phyloP scores from a whole-genome alignment of 1,140 invertebrate species.

The Leguminivora glycinivorella region DNA sequence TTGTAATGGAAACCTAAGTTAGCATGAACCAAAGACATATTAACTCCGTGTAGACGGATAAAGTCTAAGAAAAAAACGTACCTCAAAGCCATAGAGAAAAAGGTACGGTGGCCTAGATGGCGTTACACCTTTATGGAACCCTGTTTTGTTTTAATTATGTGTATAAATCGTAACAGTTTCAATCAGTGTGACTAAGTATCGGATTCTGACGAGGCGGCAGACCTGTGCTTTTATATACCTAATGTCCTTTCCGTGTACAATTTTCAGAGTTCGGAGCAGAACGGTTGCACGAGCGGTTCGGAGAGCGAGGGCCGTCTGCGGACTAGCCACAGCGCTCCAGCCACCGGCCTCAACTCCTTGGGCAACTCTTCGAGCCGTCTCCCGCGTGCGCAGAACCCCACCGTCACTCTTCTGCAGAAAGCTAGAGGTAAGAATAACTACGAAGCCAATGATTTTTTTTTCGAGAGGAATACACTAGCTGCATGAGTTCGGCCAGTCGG shows the following conservation, averaged over 20 bases:
- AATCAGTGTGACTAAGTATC: no score
- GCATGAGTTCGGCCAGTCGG: no score
- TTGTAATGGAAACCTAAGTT: background rate
- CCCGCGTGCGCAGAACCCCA: slow-evolving; percentile 91
- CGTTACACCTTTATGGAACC: no score
- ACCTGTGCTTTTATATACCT: background rate
- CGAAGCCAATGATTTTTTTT: no score
- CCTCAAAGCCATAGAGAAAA: no score
- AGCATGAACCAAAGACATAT: background rate
- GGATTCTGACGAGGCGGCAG: no score
- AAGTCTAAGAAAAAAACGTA: no score
- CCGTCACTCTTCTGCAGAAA: slow-evolving; percentile 92
- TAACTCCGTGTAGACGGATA: no score
- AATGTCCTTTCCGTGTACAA: background rate
- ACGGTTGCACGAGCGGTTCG: slow-evolving; percentile 64
- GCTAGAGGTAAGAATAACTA: slow-evolving; percentile 84
- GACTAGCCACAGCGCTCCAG: slow-evolving; percentile 83
- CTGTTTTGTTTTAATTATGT: no score
- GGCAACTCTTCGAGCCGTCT: slow-evolving; percentile 70
- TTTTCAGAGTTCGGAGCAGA: slow-evolving; percentile 65
- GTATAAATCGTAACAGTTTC: no score
- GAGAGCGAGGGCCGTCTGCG: slow-evolving; percentile 79
- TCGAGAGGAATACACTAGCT: no score
- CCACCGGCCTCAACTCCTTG: slow-evolving; percentile 81
- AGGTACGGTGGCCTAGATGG: no score